A percentile compares a stretch with the other conserved stretches of the same genome.
Conservation (phyloP, 2,113 vertebrate genomes). For the Chamaetylas fuelleborni region DNA sequence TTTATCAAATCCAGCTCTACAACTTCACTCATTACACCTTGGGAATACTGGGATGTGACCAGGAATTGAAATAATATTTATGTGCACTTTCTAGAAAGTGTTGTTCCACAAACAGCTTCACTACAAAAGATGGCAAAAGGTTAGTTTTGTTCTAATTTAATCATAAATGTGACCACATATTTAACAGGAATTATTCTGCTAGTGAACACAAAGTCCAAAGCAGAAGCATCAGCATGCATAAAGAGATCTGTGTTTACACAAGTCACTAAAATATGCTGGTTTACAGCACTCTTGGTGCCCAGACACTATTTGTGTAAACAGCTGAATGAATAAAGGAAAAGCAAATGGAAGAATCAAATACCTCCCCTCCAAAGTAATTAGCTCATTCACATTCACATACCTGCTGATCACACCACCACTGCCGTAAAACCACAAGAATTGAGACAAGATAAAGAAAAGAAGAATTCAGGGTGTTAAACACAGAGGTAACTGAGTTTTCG, state of each 20-base stretch:
- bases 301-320: neutral
- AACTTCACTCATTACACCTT: neutral
- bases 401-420: neutral
- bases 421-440: neutral
- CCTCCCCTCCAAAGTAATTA: neutral
- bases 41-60: neutral
- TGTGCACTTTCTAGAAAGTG: neutral
- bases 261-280: neutral
- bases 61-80: neutral
- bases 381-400: neutral
- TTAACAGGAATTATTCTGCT: neutral
- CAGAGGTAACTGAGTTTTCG: neutral
- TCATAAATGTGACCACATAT: neutral
- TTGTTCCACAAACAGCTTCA: neutral
- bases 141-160: neutral
- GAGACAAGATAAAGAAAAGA: neutral
- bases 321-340: neutral
- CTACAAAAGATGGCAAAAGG: neutral
- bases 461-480: neutral
- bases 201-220: neutral
- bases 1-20: neutral
- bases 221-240: neutral
- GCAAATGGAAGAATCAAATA: neutral
- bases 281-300: neutral
- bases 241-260: neutral